phyloP scores from a whole-genome alignment of 2,113 vertebrate species.

The Colius striatus region DNA sequence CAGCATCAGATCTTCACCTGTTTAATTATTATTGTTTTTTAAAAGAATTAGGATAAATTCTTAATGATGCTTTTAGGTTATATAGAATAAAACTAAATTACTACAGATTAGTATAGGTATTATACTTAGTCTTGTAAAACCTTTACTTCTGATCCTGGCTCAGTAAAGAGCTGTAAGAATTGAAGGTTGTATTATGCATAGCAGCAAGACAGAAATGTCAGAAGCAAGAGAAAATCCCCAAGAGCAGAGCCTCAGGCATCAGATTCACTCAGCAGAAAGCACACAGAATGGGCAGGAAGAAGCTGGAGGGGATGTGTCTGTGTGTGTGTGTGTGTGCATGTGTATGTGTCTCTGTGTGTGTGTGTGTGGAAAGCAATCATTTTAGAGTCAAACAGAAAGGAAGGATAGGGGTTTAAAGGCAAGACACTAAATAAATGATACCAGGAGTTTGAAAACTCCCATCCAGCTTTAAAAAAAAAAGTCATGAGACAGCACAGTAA shows the following conservation, averaged over 20 bases:
- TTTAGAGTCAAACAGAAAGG: neutral
- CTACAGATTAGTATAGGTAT: neutral
- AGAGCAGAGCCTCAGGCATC: conserved; percentile 4
- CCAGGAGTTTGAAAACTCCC: conserved; percentile 19
- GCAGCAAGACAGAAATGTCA: conserved; percentile 13
- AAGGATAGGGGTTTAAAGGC: neutral
- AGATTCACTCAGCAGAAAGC: neutral
- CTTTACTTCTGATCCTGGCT: neutral
- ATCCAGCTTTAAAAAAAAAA: neutral
- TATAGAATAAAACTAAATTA: neutral
- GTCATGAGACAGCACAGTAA: neutral
- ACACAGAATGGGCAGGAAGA: neutral
- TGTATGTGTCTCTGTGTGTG: no score
- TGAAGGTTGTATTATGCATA: neutral
- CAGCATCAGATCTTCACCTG: neutral
- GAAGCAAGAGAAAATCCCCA: neutral
- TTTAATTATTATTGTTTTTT: neutral
- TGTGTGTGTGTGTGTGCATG: no score
- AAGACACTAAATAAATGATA: conserved; percentile 12
- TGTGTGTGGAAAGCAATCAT: neutral
- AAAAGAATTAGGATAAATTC: neutral
- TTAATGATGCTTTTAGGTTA: neutral
- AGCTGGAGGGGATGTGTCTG: no score
- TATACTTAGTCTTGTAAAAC: neutral
- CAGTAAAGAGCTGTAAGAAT: neutral